phyloP scores from a whole-genome alignment of 2,888 invertebrate genomes.

The Eupithecia subfuscata region DNA sequence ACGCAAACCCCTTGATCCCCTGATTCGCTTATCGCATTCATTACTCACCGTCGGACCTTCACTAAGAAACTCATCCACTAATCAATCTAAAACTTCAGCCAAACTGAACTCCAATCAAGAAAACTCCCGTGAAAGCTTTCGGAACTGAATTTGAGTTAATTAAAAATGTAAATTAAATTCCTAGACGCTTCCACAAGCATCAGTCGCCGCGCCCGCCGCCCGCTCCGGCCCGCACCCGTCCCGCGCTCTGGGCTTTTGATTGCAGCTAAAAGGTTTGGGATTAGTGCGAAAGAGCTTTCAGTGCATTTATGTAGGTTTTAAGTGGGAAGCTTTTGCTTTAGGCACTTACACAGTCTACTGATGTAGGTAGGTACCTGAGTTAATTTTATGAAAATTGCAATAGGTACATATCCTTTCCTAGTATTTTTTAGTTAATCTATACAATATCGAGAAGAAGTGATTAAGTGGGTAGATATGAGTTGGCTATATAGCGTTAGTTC shows the following conservation, averaged over 20 bases:
- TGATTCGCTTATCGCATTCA: constrained; percentile 77
- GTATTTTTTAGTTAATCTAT: constrained; percentile 43
- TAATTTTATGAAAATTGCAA: constrained; percentile 61
- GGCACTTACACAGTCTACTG: constrained; percentile 78
- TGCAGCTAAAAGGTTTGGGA: constrained; percentile 85
- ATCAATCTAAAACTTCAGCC: constrained; percentile 83
- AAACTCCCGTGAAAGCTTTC: constrained; percentile 84
- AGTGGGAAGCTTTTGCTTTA: constrained; percentile 84
- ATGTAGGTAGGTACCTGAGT: constrained; percentile 70
- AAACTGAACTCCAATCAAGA: constrained; percentile 84
- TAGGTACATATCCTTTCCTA: constrained; percentile 5
- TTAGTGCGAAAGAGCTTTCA: constrained; percentile 85
- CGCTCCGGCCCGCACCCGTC: constrained; percentile 40
- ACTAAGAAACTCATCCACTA: constrained; percentile 79
- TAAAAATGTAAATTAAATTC: constrained; percentile 85
- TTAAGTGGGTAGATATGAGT: constrained; percentile 4
- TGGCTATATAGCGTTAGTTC: constrained; percentile 44
- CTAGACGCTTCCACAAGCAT: constrained; percentile 83
- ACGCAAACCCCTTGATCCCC: not conserved
- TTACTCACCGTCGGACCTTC: constrained; percentile 82
- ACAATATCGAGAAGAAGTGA: constrained; percentile 19
- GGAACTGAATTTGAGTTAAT: constrained; percentile 84
- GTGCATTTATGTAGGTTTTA: constrained; percentile 85
- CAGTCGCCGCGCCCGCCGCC: constrained; percentile 60
- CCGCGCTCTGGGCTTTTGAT: constrained; percentile 82